A percentile compares a stretch with the other conserved stretches of the same genome.
phyloP scores from a whole-genome alignment of 2,113 vertebrate species.

The Naja naja region DNA sequence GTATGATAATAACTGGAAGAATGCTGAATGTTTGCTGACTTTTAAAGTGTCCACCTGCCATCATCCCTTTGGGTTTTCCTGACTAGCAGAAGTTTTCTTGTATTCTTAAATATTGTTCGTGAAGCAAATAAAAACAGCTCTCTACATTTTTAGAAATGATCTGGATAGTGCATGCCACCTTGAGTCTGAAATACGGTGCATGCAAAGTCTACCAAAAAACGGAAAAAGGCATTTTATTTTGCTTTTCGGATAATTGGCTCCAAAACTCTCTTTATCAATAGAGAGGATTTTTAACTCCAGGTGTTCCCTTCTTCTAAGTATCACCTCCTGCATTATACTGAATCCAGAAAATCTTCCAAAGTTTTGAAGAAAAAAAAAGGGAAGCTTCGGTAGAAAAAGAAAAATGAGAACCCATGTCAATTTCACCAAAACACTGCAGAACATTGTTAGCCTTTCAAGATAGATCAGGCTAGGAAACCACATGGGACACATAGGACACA shows the following conservation, averaged over 20 bases:
- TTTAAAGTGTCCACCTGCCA: background rate
- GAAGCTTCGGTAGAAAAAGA: background rate
- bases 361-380: background rate
- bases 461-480: background rate
- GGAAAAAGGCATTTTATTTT: background rate
- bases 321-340: background rate
- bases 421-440: background rate
- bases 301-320: background rate
- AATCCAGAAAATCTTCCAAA: background rate
- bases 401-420: background rate
- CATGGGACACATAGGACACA: no score
- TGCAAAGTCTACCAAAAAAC: background rate
- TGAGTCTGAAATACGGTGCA: background rate
- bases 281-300: background rate
- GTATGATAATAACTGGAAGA: background rate
- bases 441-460: background rate
- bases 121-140: background rate
- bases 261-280: background rate
- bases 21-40: background rate
- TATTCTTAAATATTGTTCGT: background rate
- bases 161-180: background rate
- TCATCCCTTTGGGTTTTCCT: background rate
- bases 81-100: background rate
- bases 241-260: background rate
- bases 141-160: background rate